These are phyloP conservation scores for Oriolus oriolus DNA, from an alignment of 2,113 vertebrate species.

Conservation along the genomic window DNA sequence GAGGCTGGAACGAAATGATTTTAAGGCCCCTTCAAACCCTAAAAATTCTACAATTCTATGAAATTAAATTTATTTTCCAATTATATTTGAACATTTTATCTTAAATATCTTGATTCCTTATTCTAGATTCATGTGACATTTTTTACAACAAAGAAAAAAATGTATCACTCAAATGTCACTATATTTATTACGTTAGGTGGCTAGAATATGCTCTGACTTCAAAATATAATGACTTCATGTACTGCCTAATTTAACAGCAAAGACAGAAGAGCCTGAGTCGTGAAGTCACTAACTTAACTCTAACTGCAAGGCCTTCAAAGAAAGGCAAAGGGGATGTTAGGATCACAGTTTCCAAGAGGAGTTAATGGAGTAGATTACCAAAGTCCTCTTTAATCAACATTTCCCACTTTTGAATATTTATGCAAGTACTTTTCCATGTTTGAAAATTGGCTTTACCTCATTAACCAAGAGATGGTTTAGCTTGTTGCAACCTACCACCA, in stretches of 20 bases:
- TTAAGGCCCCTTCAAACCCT: background rate
- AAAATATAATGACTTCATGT: background rate
- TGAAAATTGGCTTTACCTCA: background rate
- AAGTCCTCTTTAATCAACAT: background rate
- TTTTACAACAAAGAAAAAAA: background rate
- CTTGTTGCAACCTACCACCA: background rate
- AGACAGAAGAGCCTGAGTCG: background rate
- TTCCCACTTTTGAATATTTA: background rate
- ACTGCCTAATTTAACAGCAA: slow-evolving; percentile 8
- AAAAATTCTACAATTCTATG: background rate
- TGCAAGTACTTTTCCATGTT: background rate
- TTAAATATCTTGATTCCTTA: background rate
- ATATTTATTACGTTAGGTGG: background rate
- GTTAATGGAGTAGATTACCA: background rate
- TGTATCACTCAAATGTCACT: background rate
- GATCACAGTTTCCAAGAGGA: background rate
- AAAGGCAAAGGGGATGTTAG: background rate
- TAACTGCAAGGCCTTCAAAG: background rate
- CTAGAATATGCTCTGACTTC: background rate
- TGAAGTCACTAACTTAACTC: background rate
- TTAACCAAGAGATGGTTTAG: background rate
- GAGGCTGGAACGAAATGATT: fast-evolving
- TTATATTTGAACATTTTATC: background rate
- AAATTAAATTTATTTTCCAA: background rate
- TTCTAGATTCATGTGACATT: background rate